Evolutionary conservation across 2,888 invertebrate genomes (phyloP).

Genomic region (Diarsia brunnea): DNA sequence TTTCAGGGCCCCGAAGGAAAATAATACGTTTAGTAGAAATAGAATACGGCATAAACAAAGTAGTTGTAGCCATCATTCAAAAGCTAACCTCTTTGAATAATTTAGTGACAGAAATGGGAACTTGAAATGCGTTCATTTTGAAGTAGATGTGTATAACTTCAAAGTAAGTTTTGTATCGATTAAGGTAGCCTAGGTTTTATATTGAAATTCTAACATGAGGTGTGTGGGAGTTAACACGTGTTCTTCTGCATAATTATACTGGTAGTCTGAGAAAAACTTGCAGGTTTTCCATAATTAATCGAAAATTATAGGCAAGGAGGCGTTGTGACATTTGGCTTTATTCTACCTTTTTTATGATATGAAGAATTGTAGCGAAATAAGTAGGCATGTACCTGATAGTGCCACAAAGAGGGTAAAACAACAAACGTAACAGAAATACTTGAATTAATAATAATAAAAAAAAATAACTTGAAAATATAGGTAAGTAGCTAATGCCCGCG

Average conservation of each 20-base stretch:
- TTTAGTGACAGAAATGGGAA: constrained; percentile 12
- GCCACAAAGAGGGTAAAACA: not conserved
- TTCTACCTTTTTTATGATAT: not conserved
- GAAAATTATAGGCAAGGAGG: constrained; percentile 9
- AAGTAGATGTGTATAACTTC: not conserved
- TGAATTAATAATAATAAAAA: too few relatives aligned
- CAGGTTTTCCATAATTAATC: not conserved
- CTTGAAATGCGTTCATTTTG: constrained; percentile 16
- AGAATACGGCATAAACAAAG: constrained; percentile 1
- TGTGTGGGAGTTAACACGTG: constrained; percentile 21
- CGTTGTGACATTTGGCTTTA: not conserved
- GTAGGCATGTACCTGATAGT: not conserved
- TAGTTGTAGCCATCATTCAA: constrained; percentile 16
- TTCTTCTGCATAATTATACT: constrained; percentile 15
- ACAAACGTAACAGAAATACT: too few relatives aligned
- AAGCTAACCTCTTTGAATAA: constrained; percentile 27
- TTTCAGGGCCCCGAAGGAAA: constrained; percentile 24
- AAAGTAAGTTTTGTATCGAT: constrained; percentile 17
- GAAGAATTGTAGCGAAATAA: not conserved
- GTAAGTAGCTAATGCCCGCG: too few relatives aligned
- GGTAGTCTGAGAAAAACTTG: too few relatives aligned
- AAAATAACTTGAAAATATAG: too few relatives aligned
- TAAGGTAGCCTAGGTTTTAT: constrained; percentile 11
- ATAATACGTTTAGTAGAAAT: constrained; percentile 5
- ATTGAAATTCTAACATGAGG: constrained; percentile 7